Evolutionary conservation across 1,140 invertebrate genomes (phyloP).

Genomic region (Spodoptera frugiperda): DNA sequence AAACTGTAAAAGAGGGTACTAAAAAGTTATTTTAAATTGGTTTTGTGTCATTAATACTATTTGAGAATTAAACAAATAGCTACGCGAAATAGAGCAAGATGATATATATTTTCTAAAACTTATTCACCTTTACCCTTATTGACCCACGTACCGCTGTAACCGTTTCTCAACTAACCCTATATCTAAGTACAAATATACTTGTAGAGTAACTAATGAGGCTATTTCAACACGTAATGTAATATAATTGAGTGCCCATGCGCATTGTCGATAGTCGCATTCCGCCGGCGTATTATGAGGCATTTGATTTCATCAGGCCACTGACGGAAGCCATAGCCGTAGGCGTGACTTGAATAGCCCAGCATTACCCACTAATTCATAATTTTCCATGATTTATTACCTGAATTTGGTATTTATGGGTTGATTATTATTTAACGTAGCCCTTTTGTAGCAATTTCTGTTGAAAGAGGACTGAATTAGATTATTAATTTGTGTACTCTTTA

Average conservation of each 20-base stretch:
- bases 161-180: constrained; percentile 24
- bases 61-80: background rate
- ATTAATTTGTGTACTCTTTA: too few species aligned
- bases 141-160: constrained; percentile 11
- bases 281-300: constrained; percentile 50
- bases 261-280: constrained; percentile 49
- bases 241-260: constrained; percentile 36
- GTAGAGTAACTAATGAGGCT: background rate
- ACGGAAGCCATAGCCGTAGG: constrained; percentile 67
- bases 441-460: too few species aligned
- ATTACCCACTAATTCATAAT: constrained; percentile 29
- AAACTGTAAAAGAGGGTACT: too few species aligned
- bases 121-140: background rate
- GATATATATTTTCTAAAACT: background rate
- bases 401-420: background rate
- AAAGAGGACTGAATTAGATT: too few species aligned
- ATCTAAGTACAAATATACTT: constrained; percentile 16
- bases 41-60: background rate
- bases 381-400: constrained; percentile 12
- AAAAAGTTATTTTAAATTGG: too few species aligned
- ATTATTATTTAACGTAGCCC: background rate
- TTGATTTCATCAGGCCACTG: constrained; percentile 67
- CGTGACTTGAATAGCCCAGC: constrained; percentile 47
- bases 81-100: background rate
- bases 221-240: constrained; percentile 46